Base-by-base conservation (phyloP, 2,888 invertebrate genomes). In the Athetis lepigone region DNA sequence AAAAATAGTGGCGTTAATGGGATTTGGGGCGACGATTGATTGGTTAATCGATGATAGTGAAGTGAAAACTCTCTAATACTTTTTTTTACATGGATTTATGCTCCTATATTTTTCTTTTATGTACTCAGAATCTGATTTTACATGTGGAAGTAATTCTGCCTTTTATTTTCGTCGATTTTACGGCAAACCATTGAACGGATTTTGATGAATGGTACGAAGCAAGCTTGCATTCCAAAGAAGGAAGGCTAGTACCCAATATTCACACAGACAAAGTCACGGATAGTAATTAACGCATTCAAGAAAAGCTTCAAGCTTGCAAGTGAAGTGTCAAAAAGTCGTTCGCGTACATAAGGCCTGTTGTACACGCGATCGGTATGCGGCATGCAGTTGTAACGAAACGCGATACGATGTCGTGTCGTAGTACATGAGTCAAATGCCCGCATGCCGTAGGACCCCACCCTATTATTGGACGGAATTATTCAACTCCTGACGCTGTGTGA, bases 401-500 rank as follows among this genome's bases (percentile, higher is more conserved):
- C 85, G 82, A 84, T 89, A 86, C 88, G 85, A 88, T 90, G 85
- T 90, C 92, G 88, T 92, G 87, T 90, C 92, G 77, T 91, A 89
- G 91, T 91, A 92, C 88, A 89, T 88, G 83, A 83, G 81, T 86
- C 77, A 85, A 80, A 90, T 88, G 81, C 93, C 92, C 92, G 92
- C 90, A 92, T 92, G 79, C 82, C 75, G 51, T 79, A 84, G 83
- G 89, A 88, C 84, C 85, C 88, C 90, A 51, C 60, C 89, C 89
- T 89, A 88, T 90, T 91, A 90, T 90, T 91, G 88, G 87, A 89
- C 81, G 79, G 83, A 87, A 92, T 92, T 91, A 91, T 90, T 81
- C 87, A 88, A 88, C 84, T 87, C 88, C 87, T 85, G 85, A 83
- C 79, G 80, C 76, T 78, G 79, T 85, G 83, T 87, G 86, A 88